Percentiles rank a stretch among this genome's conserved stretches.
phyloP scores from a whole-genome alignment of 2,797 vertebrate species.

The Gymnoscopelus microlampas region DNA sequence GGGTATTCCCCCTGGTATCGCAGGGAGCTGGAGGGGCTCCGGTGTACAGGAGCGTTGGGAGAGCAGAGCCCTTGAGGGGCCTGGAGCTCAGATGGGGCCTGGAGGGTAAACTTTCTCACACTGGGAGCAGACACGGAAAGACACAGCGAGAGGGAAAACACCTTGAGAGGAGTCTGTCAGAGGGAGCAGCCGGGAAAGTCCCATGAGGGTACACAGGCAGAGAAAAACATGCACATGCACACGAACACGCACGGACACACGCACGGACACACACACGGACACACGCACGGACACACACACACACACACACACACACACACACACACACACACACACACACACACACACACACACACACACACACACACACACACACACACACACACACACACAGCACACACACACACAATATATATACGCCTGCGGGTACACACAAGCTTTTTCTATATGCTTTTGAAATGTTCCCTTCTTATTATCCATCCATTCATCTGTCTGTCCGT shows the following conservation, averaged over 20 bases:
- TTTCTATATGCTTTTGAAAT: no score
- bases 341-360: slow-evolving; percentile 1
- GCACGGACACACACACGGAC: not conserved
- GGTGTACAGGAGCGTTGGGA: slow-evolving; percentile 76
- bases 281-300: not conserved
- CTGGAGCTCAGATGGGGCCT: slow-evolving; percentile 82
- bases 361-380: slow-evolving; percentile 5
- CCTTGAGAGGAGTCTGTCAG: slow-evolving; percentile 78
- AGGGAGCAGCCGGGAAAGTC: slow-evolving; percentile 72
- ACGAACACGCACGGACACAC: slow-evolving; percentile 13
- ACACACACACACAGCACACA: slow-evolving; percentile 11
- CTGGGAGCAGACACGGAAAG: slow-evolving; percentile 71
- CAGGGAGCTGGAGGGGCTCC: slow-evolving; percentile 74
- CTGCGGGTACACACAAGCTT: no score
- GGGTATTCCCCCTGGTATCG: slow-evolving; percentile 73
- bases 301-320: slow-evolving; percentile 15
- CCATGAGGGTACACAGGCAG: slow-evolving; percentile 62
- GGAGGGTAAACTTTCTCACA: slow-evolving; percentile 74
- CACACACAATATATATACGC: not conserved
- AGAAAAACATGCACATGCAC: slow-evolving; percentile 23
- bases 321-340: slow-evolving; percentile 15
- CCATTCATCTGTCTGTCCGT: slow-evolving; percentile 7
- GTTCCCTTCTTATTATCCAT: not conserved
- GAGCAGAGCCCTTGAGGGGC: slow-evolving; percentile 74
- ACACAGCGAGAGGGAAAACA: slow-evolving; percentile 69